Evolutionary conservation across 2,797 vertebrate genomes (phyloP), one percentile per base, ranked within the genome.

Genomic region (Orientallactaga sibirica): DNA sequence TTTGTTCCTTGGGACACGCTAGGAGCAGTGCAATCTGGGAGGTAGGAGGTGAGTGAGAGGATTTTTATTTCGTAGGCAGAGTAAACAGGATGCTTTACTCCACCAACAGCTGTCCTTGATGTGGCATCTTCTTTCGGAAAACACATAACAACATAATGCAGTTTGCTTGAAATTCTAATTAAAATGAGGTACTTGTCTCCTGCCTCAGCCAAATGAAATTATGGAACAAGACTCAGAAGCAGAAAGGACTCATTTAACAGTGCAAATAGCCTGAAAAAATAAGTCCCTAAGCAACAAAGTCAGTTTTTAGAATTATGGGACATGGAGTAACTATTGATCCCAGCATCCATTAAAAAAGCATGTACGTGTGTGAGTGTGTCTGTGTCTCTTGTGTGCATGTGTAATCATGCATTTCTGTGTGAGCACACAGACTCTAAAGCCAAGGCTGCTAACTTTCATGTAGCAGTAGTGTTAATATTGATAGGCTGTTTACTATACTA

Each of bases 131-230:
- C 88, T 95, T 95, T 80, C 81, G 81, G 73, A 96, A 92, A 94
- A 89, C 91, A 76, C 62, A 92, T 91, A 96, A 79, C 58, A 84
- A 92, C 88, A 93, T 92, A 91, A 95, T 77, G 79, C 73, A 55
- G 84, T 96, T 96, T 94, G 91, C 96, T 96, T 95, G 93, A 97
- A 93, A 95, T 96, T 95, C 95, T 97, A 97, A 95, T 97, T 96
- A 97, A 97, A 96, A 97, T 95, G 96, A 97, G 84, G 77, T 93
- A 71, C 88, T 94, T 95, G 90, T 97, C 96, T 97, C 86, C 85
- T 93, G 84, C 82, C 76, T 95, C 86, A 86, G 91, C 92, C 89
- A 95, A 96, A 97, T 88, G 89, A 95, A 96, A 96, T 94, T 96
- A 94, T 61, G 85, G 85, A 95, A 73, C 74, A 95, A 92, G 93